Evolutionary conservation across 2,113 vertebrate species (phyloP), one percentile per base, ranked within the genome.

Genomic region (Austrofundulus limnaeus): DNA sequence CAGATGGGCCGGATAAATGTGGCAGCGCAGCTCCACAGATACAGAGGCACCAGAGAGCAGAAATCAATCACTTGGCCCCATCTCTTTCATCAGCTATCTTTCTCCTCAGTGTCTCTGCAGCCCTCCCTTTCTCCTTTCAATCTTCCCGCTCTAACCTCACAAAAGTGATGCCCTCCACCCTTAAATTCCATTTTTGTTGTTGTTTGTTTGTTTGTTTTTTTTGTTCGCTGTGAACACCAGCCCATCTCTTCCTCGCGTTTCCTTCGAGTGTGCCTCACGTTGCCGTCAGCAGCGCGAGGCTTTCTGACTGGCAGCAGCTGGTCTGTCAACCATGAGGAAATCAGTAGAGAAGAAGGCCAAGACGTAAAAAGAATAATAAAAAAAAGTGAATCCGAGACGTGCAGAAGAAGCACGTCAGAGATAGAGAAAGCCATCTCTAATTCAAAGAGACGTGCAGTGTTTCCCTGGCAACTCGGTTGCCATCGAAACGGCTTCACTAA

Each of bases 381-480:
- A 83, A 56, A 73, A 61, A 69, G 68, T 59, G n/a, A 83, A 67
- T 43, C 52, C 67, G 45, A 72, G 69, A 72, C 23, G 7, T 15
- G 4, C 59, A 49, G 77, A 58, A 72, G 48, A 62, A 67, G 75
- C 67, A 72, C 67, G 69, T 58, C 64, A 84, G 82, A 60, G 78
- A 82, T 83, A 57, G 85, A 85, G 81, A 73, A 82, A 91, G 89
- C 91, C 85, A 89, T 91, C 89, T 91, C 90, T 90, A 90, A 93
- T 91, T 93, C 91, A 91, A 93, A 91, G 85, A 92, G 91, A 91
- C 85, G 69, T 89, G 81, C 90, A 87, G 89, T 83, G 92, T 93
- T 92, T 91, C 92, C 92, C 69, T 92, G 91, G 92, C 91, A 93
- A 93, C 92, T 82, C 86, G 82, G 92, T 93, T 91, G 73, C 92